These are phyloP conservation scores for Eurypyga helias DNA, from an alignment of 2,113 vertebrate genomes.

Conservation along the genomic window DNA sequence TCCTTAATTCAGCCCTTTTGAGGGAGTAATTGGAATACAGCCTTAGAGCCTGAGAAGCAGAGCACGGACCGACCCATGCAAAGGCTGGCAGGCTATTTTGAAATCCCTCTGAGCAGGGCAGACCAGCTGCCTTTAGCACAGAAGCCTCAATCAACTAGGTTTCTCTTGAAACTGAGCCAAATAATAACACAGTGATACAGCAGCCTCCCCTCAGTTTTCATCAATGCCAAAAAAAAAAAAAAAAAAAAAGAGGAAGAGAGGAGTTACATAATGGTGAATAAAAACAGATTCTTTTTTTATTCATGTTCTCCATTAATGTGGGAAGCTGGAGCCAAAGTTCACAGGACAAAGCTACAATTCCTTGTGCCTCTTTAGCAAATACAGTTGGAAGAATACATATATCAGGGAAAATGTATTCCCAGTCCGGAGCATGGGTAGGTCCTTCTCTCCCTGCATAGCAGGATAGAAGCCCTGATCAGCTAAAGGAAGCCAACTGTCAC, in stretches of 20 bases:
- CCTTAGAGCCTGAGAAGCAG: background rate
- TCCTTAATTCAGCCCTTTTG: background rate
- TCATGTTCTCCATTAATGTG: background rate
- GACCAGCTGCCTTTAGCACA: background rate
- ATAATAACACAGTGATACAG: background rate
- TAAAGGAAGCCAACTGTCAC: background rate
- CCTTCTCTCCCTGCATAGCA: background rate
- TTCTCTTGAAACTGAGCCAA: constrained; percentile 3
- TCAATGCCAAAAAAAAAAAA: background rate
- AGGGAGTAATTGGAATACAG: background rate
- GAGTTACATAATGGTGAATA: background rate
- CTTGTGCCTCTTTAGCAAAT: background rate
- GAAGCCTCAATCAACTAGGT: background rate
- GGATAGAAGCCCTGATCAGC: background rate
- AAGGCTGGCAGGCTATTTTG: background rate
- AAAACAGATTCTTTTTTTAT: background rate
- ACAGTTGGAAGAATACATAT: background rate
- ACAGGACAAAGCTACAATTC: background rate
- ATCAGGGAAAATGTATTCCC: background rate
- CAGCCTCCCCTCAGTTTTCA: background rate
- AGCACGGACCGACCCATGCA: background rate
- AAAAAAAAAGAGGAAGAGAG: background rate
- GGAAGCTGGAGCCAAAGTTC: background rate
- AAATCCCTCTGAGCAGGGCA: background rate
- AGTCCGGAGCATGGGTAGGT: background rate